phyloP scores from a whole-genome alignment of 2,888 invertebrate genomes.

The Amblyjoppa proteus region DNA sequence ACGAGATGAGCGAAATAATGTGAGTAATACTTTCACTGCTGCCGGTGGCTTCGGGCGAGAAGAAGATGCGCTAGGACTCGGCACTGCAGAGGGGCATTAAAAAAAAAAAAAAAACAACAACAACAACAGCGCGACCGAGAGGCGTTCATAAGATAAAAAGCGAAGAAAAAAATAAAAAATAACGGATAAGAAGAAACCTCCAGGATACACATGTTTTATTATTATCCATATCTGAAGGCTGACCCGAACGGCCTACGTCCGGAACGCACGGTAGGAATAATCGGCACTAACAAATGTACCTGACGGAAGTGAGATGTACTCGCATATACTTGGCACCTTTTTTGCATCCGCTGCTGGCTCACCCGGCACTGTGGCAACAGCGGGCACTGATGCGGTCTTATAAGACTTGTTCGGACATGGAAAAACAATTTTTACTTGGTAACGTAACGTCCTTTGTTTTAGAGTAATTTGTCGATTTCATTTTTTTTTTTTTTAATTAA shows the following conservation, averaged over 20 bases:
- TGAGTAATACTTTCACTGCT: conserved; percentile 62
- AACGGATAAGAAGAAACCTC: conserved; percentile 50
- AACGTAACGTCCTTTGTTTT: not conserved
- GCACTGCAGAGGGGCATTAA: conserved; percentile 15
- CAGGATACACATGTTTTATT: conserved; percentile 28
- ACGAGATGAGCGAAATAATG: conserved; percentile 60
- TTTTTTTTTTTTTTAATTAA: too few species aligned
- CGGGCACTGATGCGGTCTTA: conserved; percentile 36
- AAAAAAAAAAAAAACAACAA: not conserved
- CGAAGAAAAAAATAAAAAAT: conserved; percentile 39
- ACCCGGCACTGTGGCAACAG: conserved; percentile 54
- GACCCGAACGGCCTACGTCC: conserved; percentile 40
- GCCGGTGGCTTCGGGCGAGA: conserved; percentile 47
- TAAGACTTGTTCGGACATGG: conserved; percentile 45
- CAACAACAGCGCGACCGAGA: conserved; percentile 26
- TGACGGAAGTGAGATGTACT: conserved; percentile 78
- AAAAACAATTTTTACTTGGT: not conserved
- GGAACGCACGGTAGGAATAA: conserved; percentile 56
- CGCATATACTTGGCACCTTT: conserved; percentile 82
- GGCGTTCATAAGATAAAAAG: conserved; percentile 37
- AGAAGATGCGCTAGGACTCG: conserved; percentile 60
- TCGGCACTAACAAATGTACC: conserved; percentile 61
- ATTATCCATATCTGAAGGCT: conserved; percentile 74
- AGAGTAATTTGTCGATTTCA: too few species aligned
- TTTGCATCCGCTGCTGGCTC: conserved; percentile 81